phyloP scores from a whole-genome alignment of 2,113 vertebrate species.

The Plectropomus leopardus region DNA sequence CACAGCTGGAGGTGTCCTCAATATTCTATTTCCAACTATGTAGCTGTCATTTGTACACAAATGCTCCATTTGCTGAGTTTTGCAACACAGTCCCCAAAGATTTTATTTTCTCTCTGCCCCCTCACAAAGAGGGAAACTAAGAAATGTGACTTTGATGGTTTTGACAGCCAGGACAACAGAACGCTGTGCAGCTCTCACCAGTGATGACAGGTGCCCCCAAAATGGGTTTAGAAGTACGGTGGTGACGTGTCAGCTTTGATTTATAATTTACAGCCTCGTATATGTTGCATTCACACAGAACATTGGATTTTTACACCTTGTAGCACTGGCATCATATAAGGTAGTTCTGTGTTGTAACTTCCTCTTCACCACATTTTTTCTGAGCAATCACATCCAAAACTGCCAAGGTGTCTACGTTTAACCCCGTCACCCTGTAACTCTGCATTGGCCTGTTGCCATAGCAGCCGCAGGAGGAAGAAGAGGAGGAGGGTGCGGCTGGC shows the following conservation, averaged over 20 bases:
- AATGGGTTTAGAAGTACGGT: conserved; percentile 43
- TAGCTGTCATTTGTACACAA: conserved; percentile 70
- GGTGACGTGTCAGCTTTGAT: conserved; percentile 42
- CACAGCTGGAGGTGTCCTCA: conserved; percentile 64
- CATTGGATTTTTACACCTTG: not conserved
- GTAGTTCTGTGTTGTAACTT: not conserved
- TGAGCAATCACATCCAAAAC: conserved; percentile 4
- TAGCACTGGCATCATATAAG: not conserved
- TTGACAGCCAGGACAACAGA: conserved; percentile 67
- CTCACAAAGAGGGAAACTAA: conserved; percentile 51
- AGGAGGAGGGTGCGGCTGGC: conserved; percentile 35
- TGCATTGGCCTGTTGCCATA: conserved; percentile 66
- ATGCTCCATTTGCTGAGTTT: conserved; percentile 65
- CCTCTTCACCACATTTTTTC: conserved; percentile 22
- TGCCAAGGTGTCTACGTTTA: conserved; percentile 46
- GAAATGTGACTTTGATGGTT: conserved; percentile 67
- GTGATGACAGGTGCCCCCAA: conserved; percentile 45
- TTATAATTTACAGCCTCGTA: conserved; percentile 46
- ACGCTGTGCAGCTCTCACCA: conserved; percentile 28
- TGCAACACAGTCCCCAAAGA: conserved; percentile 57
- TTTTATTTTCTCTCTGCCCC: conserved; percentile 48
- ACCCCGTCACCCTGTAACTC: conserved; percentile 30
- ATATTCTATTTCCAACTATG: conserved; percentile 64
- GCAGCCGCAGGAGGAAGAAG: conserved; percentile 45
- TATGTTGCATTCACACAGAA: conserved; percentile 2